phyloP scores from a whole-genome alignment of 2,888 invertebrate genomes.

The Rotaria macrura region DNA sequence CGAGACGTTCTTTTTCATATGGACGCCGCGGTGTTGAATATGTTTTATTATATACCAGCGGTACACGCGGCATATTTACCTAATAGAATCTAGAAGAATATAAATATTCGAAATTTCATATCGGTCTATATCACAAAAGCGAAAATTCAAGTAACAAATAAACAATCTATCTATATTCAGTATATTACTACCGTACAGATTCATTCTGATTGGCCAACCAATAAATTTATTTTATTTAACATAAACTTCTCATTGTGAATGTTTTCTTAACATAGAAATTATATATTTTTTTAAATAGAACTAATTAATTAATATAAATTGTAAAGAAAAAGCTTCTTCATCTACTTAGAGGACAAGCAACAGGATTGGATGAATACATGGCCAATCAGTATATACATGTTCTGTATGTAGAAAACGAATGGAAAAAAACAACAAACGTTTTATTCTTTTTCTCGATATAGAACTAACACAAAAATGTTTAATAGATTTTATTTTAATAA shows the following conservation, averaged over 20 bases:
- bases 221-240: background rate
- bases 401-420: background rate
- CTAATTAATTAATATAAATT: background rate
- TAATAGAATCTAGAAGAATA: background rate
- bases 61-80: constrained; percentile 49
- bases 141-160: background rate
- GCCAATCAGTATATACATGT: background rate
- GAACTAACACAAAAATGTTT: too few species aligned
- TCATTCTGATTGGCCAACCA: background rate
- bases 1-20: constrained; percentile 97
- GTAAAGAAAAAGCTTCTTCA: background rate
- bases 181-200: background rate
- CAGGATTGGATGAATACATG: background rate
- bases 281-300: background rate
- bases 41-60: constrained; percentile 79
- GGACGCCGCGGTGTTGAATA: constrained; percentile 96
- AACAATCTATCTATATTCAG: background rate
- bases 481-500: too few species aligned
- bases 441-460: too few species aligned
- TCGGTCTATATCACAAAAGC: background rate
- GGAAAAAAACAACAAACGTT: too few species aligned
- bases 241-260: background rate
- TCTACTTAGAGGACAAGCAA: background rate
- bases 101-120: background rate
- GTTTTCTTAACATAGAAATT: background rate